These are phyloP conservation scores for Aurelia aurita DNA, from an alignment of 30 jellyfish, hydroid and myxozoan species.

Conservation along the genomic window DNA sequence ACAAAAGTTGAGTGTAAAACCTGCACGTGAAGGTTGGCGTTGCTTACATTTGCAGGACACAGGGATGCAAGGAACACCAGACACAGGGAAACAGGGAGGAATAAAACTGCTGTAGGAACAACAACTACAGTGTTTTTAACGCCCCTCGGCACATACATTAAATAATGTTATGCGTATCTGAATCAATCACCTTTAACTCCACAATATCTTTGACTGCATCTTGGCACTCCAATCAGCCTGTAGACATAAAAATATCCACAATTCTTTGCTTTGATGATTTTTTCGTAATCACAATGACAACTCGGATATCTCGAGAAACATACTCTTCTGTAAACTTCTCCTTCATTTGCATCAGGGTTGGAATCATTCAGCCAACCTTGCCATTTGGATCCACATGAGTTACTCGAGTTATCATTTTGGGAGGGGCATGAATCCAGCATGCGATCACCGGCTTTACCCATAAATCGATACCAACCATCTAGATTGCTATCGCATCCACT, in stretches of 20 bases:
- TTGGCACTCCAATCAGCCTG: constrained; percentile 70
- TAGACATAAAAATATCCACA: constrained; percentile 86
- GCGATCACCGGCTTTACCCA: constrained; percentile 32
- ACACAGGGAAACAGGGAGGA: too few relatives aligned
- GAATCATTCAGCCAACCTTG: constrained; percentile 37
- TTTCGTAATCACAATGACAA: constrained; percentile 67
- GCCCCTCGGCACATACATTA: too few relatives aligned
- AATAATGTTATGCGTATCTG: too few relatives aligned
- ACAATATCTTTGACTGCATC: constrained; percentile 86
- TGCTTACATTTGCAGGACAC: too few relatives aligned
- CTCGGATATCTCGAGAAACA: constrained; percentile 74
- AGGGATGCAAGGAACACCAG: too few relatives aligned
- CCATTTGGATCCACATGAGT: constrained; percentile 36
- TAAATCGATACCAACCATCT: constrained; percentile 40
- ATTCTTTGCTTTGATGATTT: constrained; percentile 69
- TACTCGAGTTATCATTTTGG: neutral
- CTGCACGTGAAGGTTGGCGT: too few relatives aligned
- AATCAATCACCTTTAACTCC: constrained; percentile 55
- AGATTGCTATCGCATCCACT: constrained; percentile 11
- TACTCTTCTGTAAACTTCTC: constrained; percentile 61
- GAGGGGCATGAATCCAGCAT: constrained; percentile 41
- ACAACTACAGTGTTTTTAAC: too few relatives aligned
- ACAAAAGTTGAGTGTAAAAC: too few relatives aligned
- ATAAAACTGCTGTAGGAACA: too few relatives aligned
- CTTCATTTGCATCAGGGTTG: constrained; percentile 9